Evolutionary conservation across 2,888 invertebrate genomes (phyloP), one percentile per base, ranked within the genome.

Genomic region (Hipparchia sbordonii): DNA sequence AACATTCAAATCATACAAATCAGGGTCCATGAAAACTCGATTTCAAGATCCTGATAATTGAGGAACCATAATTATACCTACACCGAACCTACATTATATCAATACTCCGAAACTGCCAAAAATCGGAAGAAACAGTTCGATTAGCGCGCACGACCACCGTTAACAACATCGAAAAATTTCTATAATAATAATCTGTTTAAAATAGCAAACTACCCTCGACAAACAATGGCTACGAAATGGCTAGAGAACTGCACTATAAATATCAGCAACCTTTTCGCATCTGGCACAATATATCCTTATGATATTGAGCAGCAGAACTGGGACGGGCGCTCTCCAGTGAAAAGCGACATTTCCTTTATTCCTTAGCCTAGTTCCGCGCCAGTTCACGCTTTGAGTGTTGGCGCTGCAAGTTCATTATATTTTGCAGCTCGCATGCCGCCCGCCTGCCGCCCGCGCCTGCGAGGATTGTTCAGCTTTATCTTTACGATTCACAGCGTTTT

Each of bases 331-430:
- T 45, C 66, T 56, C 56, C 9, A 60, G 56, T 10, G 56, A 13
- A 5, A 67, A 56, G 67, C 57, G 67, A 67, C 67, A 45, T 56
- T 67, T 67, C 67, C 67, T 67, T 67, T 67, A 46, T 45, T 13
- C 45, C 67, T 56, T 3, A 45, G 67, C 67, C 57, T 57, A 54
- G 6, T 67, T 67, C 56, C 33, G 6, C 54, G 52, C 57, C 57
- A 8, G 52, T 57, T 54, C 45, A 13, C 67, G 67, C 68, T 33
- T 59, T 60, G 57, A 46, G 51, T 10, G 6, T 51, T 52, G n/a
- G 62, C 62, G n/a, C 46, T 33, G 51, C 63, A 52, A 65, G 51
- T 52, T 65, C 65, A 52, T 65, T 52, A 52, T 51, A 33, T 12
- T 51, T 33, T 33, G 51, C 65, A 33, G 33, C 48, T 48, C 48